A percentile compares a stretch with the other conserved stretches of the same genome.
Evolutionary conservation across 2,113 vertebrate genomes (phyloP).

Genomic region (Epinephelus moara): DNA sequence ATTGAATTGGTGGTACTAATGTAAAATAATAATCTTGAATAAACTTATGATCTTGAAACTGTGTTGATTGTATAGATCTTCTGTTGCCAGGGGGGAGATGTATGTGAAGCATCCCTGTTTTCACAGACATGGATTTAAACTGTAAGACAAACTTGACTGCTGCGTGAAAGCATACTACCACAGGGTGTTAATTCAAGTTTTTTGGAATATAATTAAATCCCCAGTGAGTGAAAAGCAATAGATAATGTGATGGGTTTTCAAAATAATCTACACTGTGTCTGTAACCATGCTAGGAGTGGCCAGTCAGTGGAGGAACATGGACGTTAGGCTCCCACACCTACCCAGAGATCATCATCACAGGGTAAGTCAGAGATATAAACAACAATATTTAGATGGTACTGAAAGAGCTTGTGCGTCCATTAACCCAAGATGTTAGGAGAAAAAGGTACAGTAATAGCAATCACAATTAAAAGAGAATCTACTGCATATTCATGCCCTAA

Average conservation of each 20-base stretch:
- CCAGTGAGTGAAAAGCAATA: not conserved
- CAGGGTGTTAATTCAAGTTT: too few species aligned
- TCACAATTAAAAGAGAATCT: not conserved
- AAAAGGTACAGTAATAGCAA: not conserved
- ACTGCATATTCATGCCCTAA: not conserved
- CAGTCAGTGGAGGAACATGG: constrained; percentile 94
- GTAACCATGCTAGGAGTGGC: constrained; percentile 91
- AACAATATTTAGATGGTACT: not conserved
- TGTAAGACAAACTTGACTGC: too few species aligned
- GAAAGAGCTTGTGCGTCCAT: too few species aligned
- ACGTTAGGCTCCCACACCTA: constrained; percentile 94
- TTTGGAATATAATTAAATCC: not conserved
- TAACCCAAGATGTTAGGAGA: not conserved
- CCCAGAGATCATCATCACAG: constrained; percentile 97
- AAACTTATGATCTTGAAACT: too few species aligned
- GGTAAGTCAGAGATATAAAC: constrained; percentile 86
- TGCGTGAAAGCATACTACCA: too few species aligned
- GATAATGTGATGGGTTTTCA: constrained; percentile 4
- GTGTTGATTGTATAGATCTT: too few species aligned
- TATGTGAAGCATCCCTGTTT: too few species aligned
- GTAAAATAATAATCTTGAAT: too few species aligned
- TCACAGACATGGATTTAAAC: too few species aligned
- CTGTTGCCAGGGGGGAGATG: too few species aligned
- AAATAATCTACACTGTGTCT: constrained; percentile 25
- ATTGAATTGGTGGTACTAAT: too few species aligned